Conservation (phyloP, 2,888 invertebrate genomes). For the Loripinus fragilis region DNA sequence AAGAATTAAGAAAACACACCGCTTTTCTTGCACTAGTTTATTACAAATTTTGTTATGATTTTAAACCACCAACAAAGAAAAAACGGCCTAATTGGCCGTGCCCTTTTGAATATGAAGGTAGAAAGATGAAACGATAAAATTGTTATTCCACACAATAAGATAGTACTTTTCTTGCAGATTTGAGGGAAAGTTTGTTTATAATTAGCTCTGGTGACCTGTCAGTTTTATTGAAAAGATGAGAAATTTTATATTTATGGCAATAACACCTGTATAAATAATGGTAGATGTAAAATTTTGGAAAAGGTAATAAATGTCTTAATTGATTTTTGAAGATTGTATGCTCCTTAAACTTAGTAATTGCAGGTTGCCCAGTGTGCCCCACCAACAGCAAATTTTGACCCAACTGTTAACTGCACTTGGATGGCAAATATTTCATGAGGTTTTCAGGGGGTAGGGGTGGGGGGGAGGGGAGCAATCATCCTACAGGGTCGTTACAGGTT, state of each 20-base stretch:
- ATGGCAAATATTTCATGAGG: too few species aligned
- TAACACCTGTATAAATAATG: constrained; percentile 20
- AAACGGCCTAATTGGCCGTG: not conserved
- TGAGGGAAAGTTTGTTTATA: constrained; percentile 15
- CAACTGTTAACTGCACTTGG: too few species aligned
- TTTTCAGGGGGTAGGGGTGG: too few species aligned
- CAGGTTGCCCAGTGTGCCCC: too few species aligned
- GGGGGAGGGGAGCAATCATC: too few species aligned
- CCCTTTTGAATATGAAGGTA: constrained; percentile 3
- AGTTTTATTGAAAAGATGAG: constrained; percentile 16
- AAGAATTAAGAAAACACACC: too few species aligned
- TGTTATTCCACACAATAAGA: constrained; percentile 5
- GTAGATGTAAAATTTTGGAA: not conserved
- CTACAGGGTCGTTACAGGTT: too few species aligned
- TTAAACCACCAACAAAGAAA: constrained; percentile 9
- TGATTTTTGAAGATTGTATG: not conserved
- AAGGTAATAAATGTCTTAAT: constrained; percentile 8
- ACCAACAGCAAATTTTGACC: too few species aligned
- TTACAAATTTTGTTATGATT: too few species aligned
- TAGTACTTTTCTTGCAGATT: constrained; percentile 4
- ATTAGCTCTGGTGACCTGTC: constrained; percentile 10
- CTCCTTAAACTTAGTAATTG: not conserved
- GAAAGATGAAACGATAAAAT: constrained; percentile 15
- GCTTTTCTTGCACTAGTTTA: too few species aligned
- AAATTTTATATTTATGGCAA: constrained; percentile 15